Base-by-base conservation (phyloP, 2,888 invertebrate species). In the Rhingia campestris region DNA sequence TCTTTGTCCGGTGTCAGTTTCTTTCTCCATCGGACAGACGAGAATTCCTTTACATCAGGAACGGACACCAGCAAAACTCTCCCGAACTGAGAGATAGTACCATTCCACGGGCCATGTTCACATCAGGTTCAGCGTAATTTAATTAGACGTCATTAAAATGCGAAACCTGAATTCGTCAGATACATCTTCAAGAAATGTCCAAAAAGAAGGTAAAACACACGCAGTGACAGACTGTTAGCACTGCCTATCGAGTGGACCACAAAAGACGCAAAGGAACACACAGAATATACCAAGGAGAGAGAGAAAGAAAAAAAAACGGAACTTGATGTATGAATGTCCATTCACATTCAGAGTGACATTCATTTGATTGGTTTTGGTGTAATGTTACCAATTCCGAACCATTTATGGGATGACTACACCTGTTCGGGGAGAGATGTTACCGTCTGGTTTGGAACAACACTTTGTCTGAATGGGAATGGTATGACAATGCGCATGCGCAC, bases 71-170 rank as follows among this genome's bases (percentile, higher is more conserved):
- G 33, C n/a, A 45, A 22, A 12, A 4, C 43, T 10, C 4, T 14
- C 22, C 49, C 47, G 39, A 66, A 61, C 61, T 9, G 61, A 30
- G 49, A 58, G 41, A 69, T 63, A 49, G 58, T 49, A 41, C 54
- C 59, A 64, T 76, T 30, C 10, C 41, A 30, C 22, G 22, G 56
- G 14, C 56, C 81, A 63, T 58, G 66, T 39, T 47, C 69, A 64
- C 74, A 61, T 64, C 77, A 64, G 61, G 74, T 69, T 58, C 66
- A 70, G 79, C 63, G 79, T 84, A 80, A 80, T 84, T 84, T 84
- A 84, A 84, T 84, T 84, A 84, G 84, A 84, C 79, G 70, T 70
- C 80, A 84, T 84, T 84, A 84, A 84, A 84, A 84, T 84, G 84
- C 84, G 84, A 84, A 84, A 84, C 84, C 80, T 80, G 84, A 80